Evolutionary conservation across 2,797 vertebrate species (phyloP).

Genomic region (Schizopygopsis malacanthus): DNA sequence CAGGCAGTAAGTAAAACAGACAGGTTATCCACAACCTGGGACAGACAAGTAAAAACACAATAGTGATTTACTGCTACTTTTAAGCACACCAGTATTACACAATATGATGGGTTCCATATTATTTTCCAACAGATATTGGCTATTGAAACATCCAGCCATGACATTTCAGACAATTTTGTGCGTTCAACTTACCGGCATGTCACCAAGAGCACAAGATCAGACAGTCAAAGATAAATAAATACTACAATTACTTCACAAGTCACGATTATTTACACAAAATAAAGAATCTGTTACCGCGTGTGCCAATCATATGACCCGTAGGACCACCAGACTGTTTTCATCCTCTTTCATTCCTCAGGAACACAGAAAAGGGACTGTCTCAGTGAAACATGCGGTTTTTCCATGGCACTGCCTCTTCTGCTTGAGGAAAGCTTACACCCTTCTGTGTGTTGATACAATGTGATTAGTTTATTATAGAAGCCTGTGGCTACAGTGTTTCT

Average conservation of each 20-base stretch:
- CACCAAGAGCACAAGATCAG: slow-evolving; percentile 67
- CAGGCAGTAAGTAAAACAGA: slow-evolving; percentile 62
- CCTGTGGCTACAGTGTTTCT: slow-evolving; percentile 64
- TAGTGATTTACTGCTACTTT: slow-evolving; percentile 19
- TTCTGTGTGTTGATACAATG: slow-evolving; percentile 75
- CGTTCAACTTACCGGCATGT: slow-evolving; percentile 66
- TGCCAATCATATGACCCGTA: slow-evolving; percentile 76
- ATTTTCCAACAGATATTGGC: slow-evolving; percentile 2
- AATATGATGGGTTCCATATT: slow-evolving; percentile 11
- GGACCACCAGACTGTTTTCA: slow-evolving; percentile 65
- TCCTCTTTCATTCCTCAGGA: slow-evolving; percentile 37
- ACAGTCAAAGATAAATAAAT: slow-evolving; percentile 77
- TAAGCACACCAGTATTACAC: slow-evolving; percentile 5
- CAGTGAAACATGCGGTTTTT: slow-evolving; percentile 63
- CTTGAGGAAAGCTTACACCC: slow-evolving; percentile 75
- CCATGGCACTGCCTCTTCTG: slow-evolving; percentile 69
- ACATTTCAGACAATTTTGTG: slow-evolving; percentile 25
- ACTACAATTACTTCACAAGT: slow-evolving; percentile 73
- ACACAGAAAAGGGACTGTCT: slow-evolving; percentile 55
- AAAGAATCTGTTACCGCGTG: slow-evolving; percentile 78
- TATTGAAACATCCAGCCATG: slow-evolving; percentile 15
- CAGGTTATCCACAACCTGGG: slow-evolving; percentile 57
- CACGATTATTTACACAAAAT: slow-evolving; percentile 80
- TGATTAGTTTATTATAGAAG: slow-evolving; percentile 84
- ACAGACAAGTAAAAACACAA: slow-evolving; percentile 39